Evolutionary conservation across 2,113 vertebrate genomes (phyloP).

Genomic region (Pandion haliaetus): DNA sequence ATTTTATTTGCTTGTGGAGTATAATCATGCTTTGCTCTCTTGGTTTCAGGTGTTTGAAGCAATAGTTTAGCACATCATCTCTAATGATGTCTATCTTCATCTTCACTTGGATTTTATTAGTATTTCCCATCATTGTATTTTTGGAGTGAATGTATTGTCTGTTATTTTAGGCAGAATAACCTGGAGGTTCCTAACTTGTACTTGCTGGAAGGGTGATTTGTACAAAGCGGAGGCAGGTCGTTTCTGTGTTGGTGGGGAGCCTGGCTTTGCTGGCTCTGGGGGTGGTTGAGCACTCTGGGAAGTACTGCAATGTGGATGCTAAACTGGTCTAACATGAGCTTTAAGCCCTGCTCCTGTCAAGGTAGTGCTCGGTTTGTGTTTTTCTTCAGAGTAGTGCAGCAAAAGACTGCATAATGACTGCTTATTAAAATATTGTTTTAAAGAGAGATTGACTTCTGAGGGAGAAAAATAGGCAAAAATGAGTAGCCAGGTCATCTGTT

Average conservation of each 20-base stretch:
- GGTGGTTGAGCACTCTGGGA: neutral
- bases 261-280: neutral
- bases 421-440: neutral
- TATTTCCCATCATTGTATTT: neutral
- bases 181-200: neutral
- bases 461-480: neutral
- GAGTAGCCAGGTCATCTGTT: fast-evolving
- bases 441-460: neutral
- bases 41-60: neutral
- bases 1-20: neutral
- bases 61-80: neutral
- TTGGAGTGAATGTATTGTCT: neutral
- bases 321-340: neutral
- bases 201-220: fast-evolving
- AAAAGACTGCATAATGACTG: neutral
- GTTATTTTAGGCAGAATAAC: neutral
- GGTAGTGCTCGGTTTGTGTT: neutral
- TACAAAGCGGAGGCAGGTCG: fast-evolving
- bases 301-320: neutral
- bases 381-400: neutral
- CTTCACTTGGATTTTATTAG: neutral
- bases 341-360: neutral
- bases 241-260: neutral
- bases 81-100: neutral
- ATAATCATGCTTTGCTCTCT: neutral